Evolutionary conservation across 30 jellyfish, hydroid and myxozoan species (phyloP), one percentile per base, ranked within the genome.

Genomic region (Hydractinia symbiolongicarpus): DNA sequence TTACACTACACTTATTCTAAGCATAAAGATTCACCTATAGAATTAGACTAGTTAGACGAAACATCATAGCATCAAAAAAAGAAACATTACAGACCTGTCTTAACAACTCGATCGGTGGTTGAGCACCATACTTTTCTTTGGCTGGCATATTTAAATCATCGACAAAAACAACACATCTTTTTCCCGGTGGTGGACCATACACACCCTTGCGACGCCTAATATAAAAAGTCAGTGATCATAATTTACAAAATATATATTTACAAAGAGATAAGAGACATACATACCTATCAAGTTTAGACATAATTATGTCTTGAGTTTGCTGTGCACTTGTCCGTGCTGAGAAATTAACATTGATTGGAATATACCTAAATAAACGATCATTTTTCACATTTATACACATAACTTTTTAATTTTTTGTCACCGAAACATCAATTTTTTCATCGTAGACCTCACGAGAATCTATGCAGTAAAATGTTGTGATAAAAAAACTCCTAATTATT

Each of bases 131-230:
- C 69, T 93, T 93, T 67, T 93, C 99, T 84, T 93, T 93, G 58
- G 99, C 99, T 4, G 99, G 99, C 99, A 93, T 93, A 64, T 93
- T 93, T 50, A 93, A 67, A 69, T 93, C 99, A 61, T 93, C 99
- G 19, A 93, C 96, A 81, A 93, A 93, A 8, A 89, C 92, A 53
- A 93, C 88, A 77, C 99, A 93, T 66, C 84, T 93, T 79, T 93
- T 93, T n/a, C 99, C 99, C 64, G 95, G 99, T 20, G 99, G 99
- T 8, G 99, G 99, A 5, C 99, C 99, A 55, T 62, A 93, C 8
- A 93, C 99, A 9, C 99, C 99, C 64, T 93, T 93, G 57, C 99
- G 83, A 16, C 99, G 95, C 54, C 99, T 93, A 55, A 53, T 60
- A 54, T 60, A 5, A 50, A 72, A 61, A 67, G 68, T 54, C 49